phyloP scores from a whole-genome alignment of 2,797 vertebrate species.

The Spinus olivaceus region DNA sequence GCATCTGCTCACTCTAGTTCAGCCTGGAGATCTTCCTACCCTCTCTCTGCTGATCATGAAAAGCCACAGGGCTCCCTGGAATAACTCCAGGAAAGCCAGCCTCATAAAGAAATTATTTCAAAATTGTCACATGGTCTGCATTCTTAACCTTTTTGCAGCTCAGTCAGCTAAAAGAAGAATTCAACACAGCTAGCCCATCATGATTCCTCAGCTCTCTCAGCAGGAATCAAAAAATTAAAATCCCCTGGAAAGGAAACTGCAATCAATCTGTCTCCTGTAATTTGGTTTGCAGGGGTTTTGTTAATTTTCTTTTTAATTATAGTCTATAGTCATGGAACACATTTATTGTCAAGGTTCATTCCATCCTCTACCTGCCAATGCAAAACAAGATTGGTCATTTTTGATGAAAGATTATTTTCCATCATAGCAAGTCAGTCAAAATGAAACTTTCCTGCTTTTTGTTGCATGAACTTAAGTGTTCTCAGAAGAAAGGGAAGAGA shows the following conservation, averaged over 20 bases:
- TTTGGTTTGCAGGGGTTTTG: not conserved
- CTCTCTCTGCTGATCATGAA: not conserved
- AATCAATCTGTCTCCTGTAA: not conserved
- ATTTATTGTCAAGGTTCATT: not conserved
- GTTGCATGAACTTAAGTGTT: not conserved
- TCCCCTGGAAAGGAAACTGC: not conserved
- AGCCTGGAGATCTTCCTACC: not conserved
- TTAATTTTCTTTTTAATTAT: slow-evolving; percentile 37
- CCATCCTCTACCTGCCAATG: not conserved
- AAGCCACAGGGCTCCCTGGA: not conserved
- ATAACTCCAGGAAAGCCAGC: not conserved
- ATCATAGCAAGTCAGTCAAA: not conserved
- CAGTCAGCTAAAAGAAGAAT: not conserved
- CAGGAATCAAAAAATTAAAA: not conserved
- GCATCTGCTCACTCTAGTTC: slow-evolving; percentile 29
- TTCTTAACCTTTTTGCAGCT: not conserved
- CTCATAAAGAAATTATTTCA: not conserved
- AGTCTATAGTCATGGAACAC: not conserved
- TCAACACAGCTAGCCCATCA: not conserved
- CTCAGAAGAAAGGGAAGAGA: not conserved
- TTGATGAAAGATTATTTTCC: not conserved
- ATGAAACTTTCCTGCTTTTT: not conserved
- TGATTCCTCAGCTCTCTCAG: not conserved
- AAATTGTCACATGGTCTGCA: not conserved
- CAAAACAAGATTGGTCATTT: not conserved